phyloP scores from a whole-genome alignment of 37 sponge, comb jelly and placozoan genomes.

The Halisarca cf. caerulea region DNA sequence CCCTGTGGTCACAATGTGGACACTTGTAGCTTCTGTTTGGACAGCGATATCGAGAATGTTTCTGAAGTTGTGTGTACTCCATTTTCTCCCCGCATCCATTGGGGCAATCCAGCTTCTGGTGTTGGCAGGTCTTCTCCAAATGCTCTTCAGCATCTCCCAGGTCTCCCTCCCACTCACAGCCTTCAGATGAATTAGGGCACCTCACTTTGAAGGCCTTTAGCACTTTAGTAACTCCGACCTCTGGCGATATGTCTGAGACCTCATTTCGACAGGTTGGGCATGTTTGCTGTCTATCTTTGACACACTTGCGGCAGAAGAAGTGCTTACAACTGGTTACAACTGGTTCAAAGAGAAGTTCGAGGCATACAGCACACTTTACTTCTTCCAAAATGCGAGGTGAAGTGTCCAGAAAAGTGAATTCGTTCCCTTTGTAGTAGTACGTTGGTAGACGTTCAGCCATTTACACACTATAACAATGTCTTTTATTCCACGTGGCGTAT shows the following conservation, averaged over 20 bases:
- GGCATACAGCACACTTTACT: not conserved
- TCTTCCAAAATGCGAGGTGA: not conserved
- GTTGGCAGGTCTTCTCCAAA: not conserved
- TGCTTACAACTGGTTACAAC: constrained; percentile 14
- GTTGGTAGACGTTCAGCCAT: not conserved
- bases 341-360: not conserved
- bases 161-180: constrained; percentile 14
- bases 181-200: not conserved
- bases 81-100: not conserved
- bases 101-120: not conserved
- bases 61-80: not conserved
- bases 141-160: constrained; percentile 15
- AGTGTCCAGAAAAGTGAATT: not conserved
- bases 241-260: not conserved
- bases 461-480: too few species aligned
- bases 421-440: not conserved
- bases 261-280: not conserved
- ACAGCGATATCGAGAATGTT: not conserved
- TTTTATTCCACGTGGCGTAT: too few species aligned
- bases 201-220: not conserved
- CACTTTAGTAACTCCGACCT: not conserved
- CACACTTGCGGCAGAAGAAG: not conserved
- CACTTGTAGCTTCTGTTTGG: not conserved
- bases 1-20: not conserved
- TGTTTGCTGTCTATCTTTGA: not conserved